Conservation (phyloP, 92 coral and sea anemone genomes). For the Meandrina meandrites region DNA sequence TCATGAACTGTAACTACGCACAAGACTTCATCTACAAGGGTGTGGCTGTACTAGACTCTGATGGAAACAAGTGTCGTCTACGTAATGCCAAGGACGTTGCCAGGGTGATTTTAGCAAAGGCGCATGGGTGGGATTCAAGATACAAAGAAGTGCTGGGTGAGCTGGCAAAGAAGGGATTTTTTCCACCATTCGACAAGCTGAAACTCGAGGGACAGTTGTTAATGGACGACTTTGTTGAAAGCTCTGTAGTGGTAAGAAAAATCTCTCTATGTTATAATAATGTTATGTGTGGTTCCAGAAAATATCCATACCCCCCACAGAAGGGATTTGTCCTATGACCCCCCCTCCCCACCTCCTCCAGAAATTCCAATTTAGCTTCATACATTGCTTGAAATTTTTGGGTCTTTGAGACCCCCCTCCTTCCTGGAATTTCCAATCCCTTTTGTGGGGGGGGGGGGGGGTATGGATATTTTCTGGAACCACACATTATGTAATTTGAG, state of each 20-base stretch:
- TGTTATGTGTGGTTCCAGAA: too few species aligned
- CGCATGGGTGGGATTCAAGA: conserved; percentile 89
- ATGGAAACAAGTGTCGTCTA: conserved; percentile 92
- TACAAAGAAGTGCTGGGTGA: conserved; percentile 67
- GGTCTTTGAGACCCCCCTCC: too few species aligned
- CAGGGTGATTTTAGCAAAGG: conserved; percentile 87
- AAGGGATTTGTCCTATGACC: too few species aligned
- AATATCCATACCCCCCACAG: too few species aligned
- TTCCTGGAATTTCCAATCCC: too few species aligned
- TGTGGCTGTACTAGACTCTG: conserved; percentile 85
- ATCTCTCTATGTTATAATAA: too few species aligned
- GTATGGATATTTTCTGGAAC: too few species aligned
- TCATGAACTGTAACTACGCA: conserved; percentile 88
- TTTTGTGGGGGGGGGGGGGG: too few species aligned
- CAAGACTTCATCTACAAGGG: conserved; percentile 98
- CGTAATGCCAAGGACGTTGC: conserved; percentile 90
- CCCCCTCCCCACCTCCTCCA: too few species aligned
- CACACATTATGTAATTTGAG: too few species aligned
- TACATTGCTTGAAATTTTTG: too few species aligned
- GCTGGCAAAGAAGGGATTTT: conserved; percentile 70
- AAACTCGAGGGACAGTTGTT: conserved; percentile 85
- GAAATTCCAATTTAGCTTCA: too few species aligned
- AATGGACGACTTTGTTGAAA: conserved; percentile 95
- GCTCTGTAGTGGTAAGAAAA: conserved; percentile 87
- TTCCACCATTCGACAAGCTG: conserved; percentile 65